Evolutionary conservation across 2,888 invertebrate species (phyloP), one percentile per base, ranked within the genome.

Genomic region (Melinopterus prodromus): DNA sequence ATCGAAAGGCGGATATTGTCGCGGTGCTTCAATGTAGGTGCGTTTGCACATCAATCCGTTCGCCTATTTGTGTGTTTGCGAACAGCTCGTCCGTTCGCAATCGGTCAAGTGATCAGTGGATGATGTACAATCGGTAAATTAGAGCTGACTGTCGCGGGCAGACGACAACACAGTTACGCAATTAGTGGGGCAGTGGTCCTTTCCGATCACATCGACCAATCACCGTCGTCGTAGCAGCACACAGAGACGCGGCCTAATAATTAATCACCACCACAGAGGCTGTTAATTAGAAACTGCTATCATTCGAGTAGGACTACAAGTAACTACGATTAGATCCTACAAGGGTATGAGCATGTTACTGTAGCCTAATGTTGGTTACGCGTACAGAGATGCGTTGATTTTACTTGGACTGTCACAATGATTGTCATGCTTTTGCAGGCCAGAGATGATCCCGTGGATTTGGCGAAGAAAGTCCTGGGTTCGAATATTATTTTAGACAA

Each of bases 271-370:
- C 36, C 35, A 36, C 74, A 76, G 72, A 77, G 81, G 78, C 82
- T 81, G 80, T 81, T 83, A 82, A 82, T 82, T 83, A 78, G 82
- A 76, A 78, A 71, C 81, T 82, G 81, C 78, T 80, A 80, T 82
- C 81, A 69, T 82, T 74, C 74, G 36, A 74, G 74, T 74, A 35
- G 36, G 74, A 74, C 26, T 74, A 74, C 74, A 74, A 74, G 74
- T 74, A 74, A 74, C 36, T 74, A n/a, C 74, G 71, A 74, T 74
- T 36, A 36, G 74, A 74, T 74, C 74, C 74, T 35, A 74, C 74
- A 74, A 71, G 71, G 69, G 26, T 26, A 26, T 26, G 26, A 26
- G 26, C 26, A 26, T 26, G 26, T 26, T 26, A 26, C 26, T 26
- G 26, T 26, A 26, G 26, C 26, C 26, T 26, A 26, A 26, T 26